These are phyloP conservation scores for Catocala nupta DNA, from an alignment of 2,888 invertebrate species.

Conservation along the genomic window DNA sequence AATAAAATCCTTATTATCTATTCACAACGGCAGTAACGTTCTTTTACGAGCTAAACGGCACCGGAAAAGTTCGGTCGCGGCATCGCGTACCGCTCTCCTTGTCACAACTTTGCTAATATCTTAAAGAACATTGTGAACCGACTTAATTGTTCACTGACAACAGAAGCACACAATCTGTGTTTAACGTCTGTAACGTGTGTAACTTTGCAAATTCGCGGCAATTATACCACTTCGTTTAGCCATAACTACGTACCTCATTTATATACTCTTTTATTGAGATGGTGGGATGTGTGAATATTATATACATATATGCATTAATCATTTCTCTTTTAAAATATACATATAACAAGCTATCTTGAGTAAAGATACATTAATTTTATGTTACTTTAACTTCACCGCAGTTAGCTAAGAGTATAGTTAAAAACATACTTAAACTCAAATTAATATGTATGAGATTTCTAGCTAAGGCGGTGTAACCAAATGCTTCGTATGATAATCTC, in stretches of 20 bases:
- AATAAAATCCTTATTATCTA: slow-evolving; percentile 86
- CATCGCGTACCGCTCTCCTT: slow-evolving; percentile 64
- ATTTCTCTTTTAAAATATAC: slow-evolving; percentile 5
- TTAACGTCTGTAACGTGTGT: slow-evolving; percentile 48
- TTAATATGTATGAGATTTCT: slow-evolving; percentile 22
- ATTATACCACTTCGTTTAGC: slow-evolving; percentile 32
- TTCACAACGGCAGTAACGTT: slow-evolving; percentile 81
- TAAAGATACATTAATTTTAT: slow-evolving; percentile 3
- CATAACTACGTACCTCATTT: slow-evolving; percentile 28
- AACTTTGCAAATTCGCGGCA: slow-evolving; percentile 39
- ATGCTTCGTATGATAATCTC: slow-evolving; percentile 44
- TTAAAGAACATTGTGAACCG: slow-evolving; percentile 64
- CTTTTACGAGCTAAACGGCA: slow-evolving; percentile 79
- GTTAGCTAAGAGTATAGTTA: neutral
- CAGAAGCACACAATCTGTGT: slow-evolving; percentile 53
- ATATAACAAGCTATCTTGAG: slow-evolving; percentile 1
- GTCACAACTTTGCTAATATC: slow-evolving; percentile 75
- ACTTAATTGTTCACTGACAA: slow-evolving; percentile 68
- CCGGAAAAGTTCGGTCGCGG: slow-evolving; percentile 69
- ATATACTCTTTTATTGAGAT: slow-evolving; percentile 10
- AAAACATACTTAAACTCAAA: slow-evolving; percentile 8
- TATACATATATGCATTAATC: too few relatives aligned
- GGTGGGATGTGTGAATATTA: neutral
- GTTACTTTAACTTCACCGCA: neutral
- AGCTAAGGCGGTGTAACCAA: slow-evolving; percentile 35